These are phyloP conservation scores for Samia ricini DNA, from an alignment of 1,140 invertebrate genomes.

Conservation along the genomic window DNA sequence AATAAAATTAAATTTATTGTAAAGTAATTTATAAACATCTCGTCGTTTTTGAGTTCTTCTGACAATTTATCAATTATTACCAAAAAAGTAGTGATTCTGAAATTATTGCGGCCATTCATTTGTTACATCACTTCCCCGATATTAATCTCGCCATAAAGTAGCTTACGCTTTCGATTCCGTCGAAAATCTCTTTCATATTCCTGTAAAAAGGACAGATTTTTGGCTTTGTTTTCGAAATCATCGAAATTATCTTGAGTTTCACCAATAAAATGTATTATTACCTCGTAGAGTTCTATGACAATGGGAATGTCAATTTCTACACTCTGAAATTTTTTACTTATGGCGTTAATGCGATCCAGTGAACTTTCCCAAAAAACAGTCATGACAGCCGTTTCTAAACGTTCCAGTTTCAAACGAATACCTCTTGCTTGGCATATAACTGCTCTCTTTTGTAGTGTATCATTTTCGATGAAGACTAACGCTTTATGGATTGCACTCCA, in stretches of 20 bases:
- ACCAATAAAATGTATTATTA: not conserved
- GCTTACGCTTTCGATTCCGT: not conserved
- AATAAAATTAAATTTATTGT: no score
- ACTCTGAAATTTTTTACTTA: slow-evolving; percentile 13
- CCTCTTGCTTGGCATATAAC: slow-evolving; percentile 16
- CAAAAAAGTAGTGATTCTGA: not conserved
- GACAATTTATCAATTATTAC: no score
- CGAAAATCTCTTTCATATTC: not conserved
- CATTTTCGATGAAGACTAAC: slow-evolving; percentile 18
- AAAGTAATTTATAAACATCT: slow-evolving; percentile 1
- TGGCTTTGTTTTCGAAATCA: not conserved
- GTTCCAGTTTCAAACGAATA: slow-evolving; percentile 22
- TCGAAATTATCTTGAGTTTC: not conserved
- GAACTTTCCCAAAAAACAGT: slow-evolving; percentile 14
- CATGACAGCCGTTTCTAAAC: slow-evolving; percentile 17
- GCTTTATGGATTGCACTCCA: slow-evolving; percentile 21
- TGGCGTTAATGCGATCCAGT: slow-evolving; percentile 14
- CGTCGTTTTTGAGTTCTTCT: not conserved
- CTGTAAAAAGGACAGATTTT: not conserved
- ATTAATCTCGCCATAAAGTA: not conserved
- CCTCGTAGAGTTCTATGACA: not conserved
- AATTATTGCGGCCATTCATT: not conserved
- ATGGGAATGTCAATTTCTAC: not conserved
- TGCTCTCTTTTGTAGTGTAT: slow-evolving; percentile 16
- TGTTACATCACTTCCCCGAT: not conserved